Percentiles rank a stretch among this genome's conserved stretches.
These are phyloP conservation scores for Mactromeris polynyma DNA, from an alignment of 2,888 invertebrate species.

Conservation along the genomic window DNA sequence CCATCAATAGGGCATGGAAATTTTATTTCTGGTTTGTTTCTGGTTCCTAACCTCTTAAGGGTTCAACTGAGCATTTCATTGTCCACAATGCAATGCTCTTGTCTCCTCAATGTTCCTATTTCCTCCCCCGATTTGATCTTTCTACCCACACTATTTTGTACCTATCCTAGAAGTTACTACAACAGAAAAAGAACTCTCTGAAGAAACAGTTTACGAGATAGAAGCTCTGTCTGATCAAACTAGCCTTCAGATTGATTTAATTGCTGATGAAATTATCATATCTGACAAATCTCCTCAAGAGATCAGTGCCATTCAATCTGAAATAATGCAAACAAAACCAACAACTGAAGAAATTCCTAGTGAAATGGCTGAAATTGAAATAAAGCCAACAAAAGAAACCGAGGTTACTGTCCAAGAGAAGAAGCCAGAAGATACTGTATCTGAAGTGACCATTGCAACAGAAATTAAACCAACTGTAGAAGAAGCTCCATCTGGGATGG, in stretches of 20 bases:
- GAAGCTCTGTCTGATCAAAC: conserved; percentile 21
- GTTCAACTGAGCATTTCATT: not conserved
- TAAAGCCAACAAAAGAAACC: too few species aligned
- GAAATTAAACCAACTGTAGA: too few species aligned
- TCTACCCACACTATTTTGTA: not conserved
- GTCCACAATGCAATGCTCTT: not conserved
- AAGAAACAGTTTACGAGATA: conserved; percentile 8
- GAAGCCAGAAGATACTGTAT: too few species aligned
- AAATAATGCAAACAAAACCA: not conserved
- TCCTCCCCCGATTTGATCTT: not conserved
- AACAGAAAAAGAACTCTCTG: conserved; percentile 8
- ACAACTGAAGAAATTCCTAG: too few species aligned
- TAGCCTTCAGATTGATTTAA: conserved; percentile 21
- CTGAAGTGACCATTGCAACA: too few species aligned
- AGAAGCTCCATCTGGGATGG: too few species aligned
- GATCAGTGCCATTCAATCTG: conserved; percentile 1
- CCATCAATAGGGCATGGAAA: not conserved
- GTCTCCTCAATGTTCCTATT: not conserved
- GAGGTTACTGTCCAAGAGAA: too few species aligned
- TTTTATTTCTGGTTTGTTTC: not conserved
- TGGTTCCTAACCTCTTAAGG: not conserved
- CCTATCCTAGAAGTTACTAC: conserved; percentile 4
- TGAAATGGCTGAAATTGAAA: too few species aligned
- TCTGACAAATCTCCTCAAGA: not conserved
- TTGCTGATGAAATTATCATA: not conserved